Percentiles rank a stretch among this genome's conserved stretches.
phyloP scores from a whole-genome alignment of 1,140 invertebrate species.

The Ceratosolen fusciceps region DNA sequence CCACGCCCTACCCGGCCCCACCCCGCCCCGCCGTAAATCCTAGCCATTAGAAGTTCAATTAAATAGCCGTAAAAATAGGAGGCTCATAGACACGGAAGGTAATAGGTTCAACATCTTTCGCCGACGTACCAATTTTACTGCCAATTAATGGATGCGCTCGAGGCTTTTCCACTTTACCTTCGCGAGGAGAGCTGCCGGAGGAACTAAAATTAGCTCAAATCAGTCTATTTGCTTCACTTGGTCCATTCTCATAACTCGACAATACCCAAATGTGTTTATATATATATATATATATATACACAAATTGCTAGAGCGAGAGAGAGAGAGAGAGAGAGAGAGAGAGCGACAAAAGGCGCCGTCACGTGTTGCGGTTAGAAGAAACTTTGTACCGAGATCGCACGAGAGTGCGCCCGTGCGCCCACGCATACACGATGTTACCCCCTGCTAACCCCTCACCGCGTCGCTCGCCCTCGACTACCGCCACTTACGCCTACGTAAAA shows the following conservation, averaged over 20 bases:
- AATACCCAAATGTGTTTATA: background rate
- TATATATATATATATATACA: background rate
- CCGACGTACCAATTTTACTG: background rate
- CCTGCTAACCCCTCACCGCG: no score
- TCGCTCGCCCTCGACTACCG: no score
- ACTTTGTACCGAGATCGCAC: constrained; percentile 21
- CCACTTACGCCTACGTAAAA: background rate
- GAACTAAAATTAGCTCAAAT: constrained; percentile 14
- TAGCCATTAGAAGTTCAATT: background rate
- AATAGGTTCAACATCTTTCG: background rate
- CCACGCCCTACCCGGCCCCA: no score
- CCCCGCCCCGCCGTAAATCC: no score
- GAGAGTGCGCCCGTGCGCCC: background rate
- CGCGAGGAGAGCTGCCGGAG: background rate
- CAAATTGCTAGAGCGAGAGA: no score
- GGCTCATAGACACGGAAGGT: background rate
- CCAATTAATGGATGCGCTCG: background rate
- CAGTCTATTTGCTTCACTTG: constrained; percentile 21
- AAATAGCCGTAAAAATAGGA: background rate
- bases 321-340: background rate
- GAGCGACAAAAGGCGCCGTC: background rate
- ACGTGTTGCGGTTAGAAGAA: constrained; percentile 18
- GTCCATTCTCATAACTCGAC: background rate
- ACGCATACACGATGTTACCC: background rate
- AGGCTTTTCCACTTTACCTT: background rate